Base-by-base conservation (phyloP, 2,113 vertebrate species). In the Erinaceus europaeus region DNA sequence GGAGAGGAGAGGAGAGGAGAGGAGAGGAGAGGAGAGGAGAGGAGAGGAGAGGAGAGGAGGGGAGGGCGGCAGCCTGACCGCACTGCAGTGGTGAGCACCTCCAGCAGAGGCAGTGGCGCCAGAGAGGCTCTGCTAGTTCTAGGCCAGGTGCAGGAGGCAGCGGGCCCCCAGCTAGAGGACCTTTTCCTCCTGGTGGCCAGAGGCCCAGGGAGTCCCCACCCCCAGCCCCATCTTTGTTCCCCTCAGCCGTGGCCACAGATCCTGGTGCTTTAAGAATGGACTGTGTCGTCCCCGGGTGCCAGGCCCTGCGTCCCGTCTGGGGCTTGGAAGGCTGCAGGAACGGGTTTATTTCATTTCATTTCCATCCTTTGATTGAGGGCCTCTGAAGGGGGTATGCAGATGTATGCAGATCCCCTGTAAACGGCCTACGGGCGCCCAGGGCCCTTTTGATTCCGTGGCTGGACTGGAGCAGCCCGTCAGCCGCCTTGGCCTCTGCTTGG, bases 351-450 rank as follows among this genome's bases (percentile, higher is more conserved):
- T 94, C 84, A 93, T 93, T 94, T 93, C 75, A 84, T 92, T 93
- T 93, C 90, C 91, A 91, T 92, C 81, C 78, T 94, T 91, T 85
- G 91, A 94, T 71, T 89, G 82, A 55, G 40, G 64, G 88, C 68
- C 36, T 89, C 79, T 50, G 85, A 68, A 85, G 34, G 73, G 76
- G 75, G 11, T 27, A 90, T 92, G 93, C 92, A 93, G 93, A 94
- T 94, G 48, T 90, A 96, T 95, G 93, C 88, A 96, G 94, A 96
- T 93, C 4, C 23, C 8, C 95, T 95, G 93, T 89, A 96, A 93
- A 96, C 94, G 0, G 0, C 13, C 14, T 15, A 1, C 62, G 32
- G 13, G 55, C 93, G 93, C 89, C 93, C 93, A 93, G 7, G 62
- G 65, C 61, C 89, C 86, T 83, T 94, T 86, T 78, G 73, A 79